A percentile compares a stretch with the other conserved stretches of the same genome.
phyloP scores from a whole-genome alignment of 2,113 vertebrate genomes.

The Pygoscelis adeliae region DNA sequence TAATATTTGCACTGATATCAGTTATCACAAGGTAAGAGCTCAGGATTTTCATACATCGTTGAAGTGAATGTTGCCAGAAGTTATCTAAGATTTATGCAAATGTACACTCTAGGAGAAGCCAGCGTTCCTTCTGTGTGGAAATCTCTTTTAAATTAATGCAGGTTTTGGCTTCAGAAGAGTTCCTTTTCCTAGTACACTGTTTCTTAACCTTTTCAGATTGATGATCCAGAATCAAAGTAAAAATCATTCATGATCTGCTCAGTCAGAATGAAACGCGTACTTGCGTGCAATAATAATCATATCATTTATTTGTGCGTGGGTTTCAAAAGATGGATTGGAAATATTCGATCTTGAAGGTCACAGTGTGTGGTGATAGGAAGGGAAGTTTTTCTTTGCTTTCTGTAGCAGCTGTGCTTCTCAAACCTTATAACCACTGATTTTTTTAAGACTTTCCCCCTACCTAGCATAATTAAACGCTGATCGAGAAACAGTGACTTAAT shows the following conservation, averaged over 20 bases:
- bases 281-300: neutral
- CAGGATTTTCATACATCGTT: neutral
- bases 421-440: neutral
- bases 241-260: neutral
- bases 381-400: neutral
- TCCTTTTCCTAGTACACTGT: neutral
- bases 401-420: neutral
- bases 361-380: neutral
- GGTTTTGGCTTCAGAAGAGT: neutral
- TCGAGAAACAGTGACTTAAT: neutral
- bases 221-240: neutral
- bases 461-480: neutral
- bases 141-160: neutral
- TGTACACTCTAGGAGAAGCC: neutral
- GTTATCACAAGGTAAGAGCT: neutral
- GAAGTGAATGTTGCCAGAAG: neutral
- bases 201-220: neutral
- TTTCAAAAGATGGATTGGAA: neutral
- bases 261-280: neutral
- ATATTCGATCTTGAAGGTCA: neutral
- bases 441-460: neutral
- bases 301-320: neutral
- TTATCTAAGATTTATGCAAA: constrained; percentile 45
- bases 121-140: neutral
- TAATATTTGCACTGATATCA: neutral